phyloP scores from a whole-genome alignment of 1,140 invertebrate species.

The Drosophila lacteicornis region DNA sequence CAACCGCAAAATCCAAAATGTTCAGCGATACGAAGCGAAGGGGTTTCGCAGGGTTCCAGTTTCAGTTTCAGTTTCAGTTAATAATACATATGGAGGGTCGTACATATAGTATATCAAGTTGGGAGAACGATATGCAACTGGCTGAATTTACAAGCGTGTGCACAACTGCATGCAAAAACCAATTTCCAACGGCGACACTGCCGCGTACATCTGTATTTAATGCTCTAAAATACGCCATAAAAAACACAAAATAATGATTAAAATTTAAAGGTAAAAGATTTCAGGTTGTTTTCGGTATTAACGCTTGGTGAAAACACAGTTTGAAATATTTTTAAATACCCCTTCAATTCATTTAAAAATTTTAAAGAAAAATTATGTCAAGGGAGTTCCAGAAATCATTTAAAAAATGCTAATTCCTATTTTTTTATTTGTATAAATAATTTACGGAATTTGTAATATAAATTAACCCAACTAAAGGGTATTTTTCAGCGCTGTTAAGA shows the following conservation, averaged over 20 bases:
- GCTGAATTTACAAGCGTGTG: constrained; percentile 3
- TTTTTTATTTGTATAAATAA: too few relatives aligned
- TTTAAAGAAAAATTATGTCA: too few relatives aligned
- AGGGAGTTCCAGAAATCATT: too few relatives aligned
- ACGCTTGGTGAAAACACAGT: too few relatives aligned
- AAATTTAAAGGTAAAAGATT: neutral
- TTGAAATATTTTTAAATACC: too few relatives aligned
- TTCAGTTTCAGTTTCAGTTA: constrained; percentile 17
- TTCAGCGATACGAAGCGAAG: constrained; percentile 23
- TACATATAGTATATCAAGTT: constrained; percentile 12
- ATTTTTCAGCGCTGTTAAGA: neutral
- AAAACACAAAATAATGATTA: neutral
- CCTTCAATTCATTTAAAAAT: too few relatives aligned
- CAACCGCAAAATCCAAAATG: constrained; percentile 79
- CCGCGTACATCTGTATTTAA: neutral
- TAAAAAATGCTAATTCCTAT: too few relatives aligned
- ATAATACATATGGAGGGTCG: constrained; percentile 12
- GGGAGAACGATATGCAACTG: neutral
- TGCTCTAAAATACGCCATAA: neutral
- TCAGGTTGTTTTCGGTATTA: too few relatives aligned
- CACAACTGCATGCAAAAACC: constrained; percentile 19
- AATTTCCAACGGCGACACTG: constrained; percentile 14
- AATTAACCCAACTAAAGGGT: neutral
- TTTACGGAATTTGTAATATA: too few relatives aligned
- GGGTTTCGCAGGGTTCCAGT: neutral